A percentile compares a stretch with the other conserved stretches of the same genome.
These are phyloP conservation scores for Ophion ellenae DNA, from an alignment of 2,888 invertebrate genomes.

Conservation along the genomic window DNA sequence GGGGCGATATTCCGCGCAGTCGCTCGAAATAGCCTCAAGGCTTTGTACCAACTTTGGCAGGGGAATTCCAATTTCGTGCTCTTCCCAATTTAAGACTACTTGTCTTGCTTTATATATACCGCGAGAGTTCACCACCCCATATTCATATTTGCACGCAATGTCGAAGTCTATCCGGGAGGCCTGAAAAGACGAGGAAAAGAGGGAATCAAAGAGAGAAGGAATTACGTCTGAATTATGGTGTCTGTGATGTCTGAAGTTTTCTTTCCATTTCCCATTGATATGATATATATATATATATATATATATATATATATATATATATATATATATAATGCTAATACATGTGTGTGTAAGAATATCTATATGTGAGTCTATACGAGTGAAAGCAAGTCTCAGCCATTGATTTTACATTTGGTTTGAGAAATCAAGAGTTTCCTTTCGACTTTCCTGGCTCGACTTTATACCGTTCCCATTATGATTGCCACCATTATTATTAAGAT, in stretches of 20 bases:
- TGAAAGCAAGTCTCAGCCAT: slow-evolving; percentile 48
- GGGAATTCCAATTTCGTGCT: slow-evolving; percentile 81
- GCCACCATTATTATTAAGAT: slow-evolving; percentile 47
- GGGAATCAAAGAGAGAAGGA: slow-evolving; percentile 35
- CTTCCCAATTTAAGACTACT: slow-evolving; percentile 81
- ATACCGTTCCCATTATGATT: slow-evolving; percentile 49
- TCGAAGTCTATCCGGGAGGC: background rate
- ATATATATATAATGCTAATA: no score
- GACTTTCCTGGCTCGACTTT: background rate
- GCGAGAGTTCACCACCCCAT: slow-evolving; percentile 11
- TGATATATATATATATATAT: background rate
- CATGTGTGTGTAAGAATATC: background rate
- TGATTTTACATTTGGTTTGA: slow-evolving; percentile 67
- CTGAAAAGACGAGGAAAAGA: slow-evolving; percentile 41
- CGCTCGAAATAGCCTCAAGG: slow-evolving; percentile 62
- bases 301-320: background rate
- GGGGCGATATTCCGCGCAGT: slow-evolving; percentile 39
- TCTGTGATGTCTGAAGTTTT: slow-evolving; percentile 38
- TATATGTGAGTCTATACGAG: background rate
- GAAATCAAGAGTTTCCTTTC: slow-evolving; percentile 51
- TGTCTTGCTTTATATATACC: slow-evolving; percentile 72
- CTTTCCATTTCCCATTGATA: slow-evolving; percentile 17
- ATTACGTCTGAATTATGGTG: background rate
- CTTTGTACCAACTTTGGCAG: slow-evolving; percentile 75
- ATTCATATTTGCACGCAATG: slow-evolving; percentile 11